A percentile compares a stretch with the other conserved stretches of the same genome.
Conservation (phyloP, 2,888 invertebrate genomes). For the Macrosoma leucophasiata region DNA sequence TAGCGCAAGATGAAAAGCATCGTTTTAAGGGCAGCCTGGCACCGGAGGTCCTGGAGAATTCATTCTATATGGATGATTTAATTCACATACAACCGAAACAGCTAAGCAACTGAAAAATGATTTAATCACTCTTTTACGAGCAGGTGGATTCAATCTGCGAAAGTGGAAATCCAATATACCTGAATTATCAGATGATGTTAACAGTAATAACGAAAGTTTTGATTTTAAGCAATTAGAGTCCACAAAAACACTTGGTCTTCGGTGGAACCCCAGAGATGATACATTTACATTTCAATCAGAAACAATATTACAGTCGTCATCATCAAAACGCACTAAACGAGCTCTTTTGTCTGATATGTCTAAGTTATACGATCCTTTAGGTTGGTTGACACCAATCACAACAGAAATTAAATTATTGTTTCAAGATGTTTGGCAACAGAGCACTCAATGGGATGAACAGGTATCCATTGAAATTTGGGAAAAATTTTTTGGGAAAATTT, state of each 20-base stretch:
- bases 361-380: slow-evolving; percentile 16
- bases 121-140: not conserved
- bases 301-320: not conserved
- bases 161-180: slow-evolving; percentile 10
- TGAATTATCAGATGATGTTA: too few species aligned
- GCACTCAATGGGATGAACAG: slow-evolving; percentile 18
- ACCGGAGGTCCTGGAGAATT: not conserved
- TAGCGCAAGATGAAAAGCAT: slow-evolving; percentile 4
- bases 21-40: too few species aligned
- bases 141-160: slow-evolving; percentile 2
- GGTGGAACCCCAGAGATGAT: slow-evolving; percentile 16
- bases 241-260: slow-evolving; percentile 13
- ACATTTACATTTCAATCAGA: slow-evolving; percentile 13
- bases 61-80: slow-evolving; percentile 1
- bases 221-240: slow-evolving; percentile 9
- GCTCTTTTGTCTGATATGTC: slow-evolving; percentile 10
- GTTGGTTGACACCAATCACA: slow-evolving; percentile 12
- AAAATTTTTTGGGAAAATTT: too few species aligned
- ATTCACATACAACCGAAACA: not conserved
- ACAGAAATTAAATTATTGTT: slow-evolving; percentile 14
- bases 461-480: slow-evolving; percentile 9
- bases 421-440: slow-evolving; percentile 17
- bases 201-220: slow-evolving; percentile 5
- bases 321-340: not conserved
- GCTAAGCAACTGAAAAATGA: not conserved